Evolutionary conservation across 2,888 invertebrate genomes (phyloP).

Genomic region (Omphaloscelis lunosa): DNA sequence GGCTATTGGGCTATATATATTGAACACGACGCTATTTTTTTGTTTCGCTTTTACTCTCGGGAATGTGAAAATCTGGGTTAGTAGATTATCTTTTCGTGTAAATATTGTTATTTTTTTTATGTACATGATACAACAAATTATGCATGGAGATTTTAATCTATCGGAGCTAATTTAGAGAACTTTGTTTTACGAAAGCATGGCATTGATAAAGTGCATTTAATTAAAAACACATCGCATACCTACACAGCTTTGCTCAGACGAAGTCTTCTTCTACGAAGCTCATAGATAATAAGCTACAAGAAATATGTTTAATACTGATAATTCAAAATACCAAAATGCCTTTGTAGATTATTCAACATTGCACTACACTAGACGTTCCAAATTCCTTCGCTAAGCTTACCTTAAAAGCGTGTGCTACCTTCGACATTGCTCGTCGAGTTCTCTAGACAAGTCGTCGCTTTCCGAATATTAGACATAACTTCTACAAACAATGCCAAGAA

Average conservation of each 20-base stretch:
- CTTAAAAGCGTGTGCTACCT: slow-evolving; percentile 42
- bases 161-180: not conserved
- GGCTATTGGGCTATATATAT: slow-evolving; percentile 38
- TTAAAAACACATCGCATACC: not conserved
- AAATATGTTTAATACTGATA: slow-evolving; percentile 34
- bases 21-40: slow-evolving; percentile 30
- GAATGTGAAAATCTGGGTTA: slow-evolving; percentile 1
- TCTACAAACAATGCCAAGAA: slow-evolving; percentile 64
- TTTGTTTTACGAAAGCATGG: not conserved
- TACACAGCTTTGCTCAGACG: not conserved
- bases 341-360: slow-evolving; percentile 56
- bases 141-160: not conserved
- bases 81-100: not conserved
- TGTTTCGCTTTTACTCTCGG: slow-evolving; percentile 15
- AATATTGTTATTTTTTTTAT: not conserved
- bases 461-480: slow-evolving; percentile 62
- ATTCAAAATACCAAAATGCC: slow-evolving; percentile 37
- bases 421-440: slow-evolving; percentile 46
- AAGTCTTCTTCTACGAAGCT: not conserved
- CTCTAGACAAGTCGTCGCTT: slow-evolving; percentile 50
- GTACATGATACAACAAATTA: not conserved
- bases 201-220: not conserved
- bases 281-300: not conserved
- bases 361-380: slow-evolving; percentile 48
- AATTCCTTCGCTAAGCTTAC: slow-evolving; percentile 59